Evolutionary conservation across 2,113 vertebrate species (phyloP).

Genomic region (Trogon surrucura): DNA sequence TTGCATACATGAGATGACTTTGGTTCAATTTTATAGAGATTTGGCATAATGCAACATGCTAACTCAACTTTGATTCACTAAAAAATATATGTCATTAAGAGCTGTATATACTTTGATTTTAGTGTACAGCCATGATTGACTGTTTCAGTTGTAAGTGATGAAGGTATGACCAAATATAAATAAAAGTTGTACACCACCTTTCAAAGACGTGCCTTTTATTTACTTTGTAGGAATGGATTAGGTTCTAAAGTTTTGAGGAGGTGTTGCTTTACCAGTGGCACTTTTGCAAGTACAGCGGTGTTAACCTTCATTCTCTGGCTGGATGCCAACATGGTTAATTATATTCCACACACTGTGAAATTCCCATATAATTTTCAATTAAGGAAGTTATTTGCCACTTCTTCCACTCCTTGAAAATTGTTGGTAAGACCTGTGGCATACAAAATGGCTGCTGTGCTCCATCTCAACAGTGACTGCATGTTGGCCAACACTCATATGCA

Average conservation of each 20-base stretch:
- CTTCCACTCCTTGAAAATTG: conserved; percentile 20
- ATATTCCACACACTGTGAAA: conserved; percentile 49
- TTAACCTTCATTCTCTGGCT: conserved; percentile 44
- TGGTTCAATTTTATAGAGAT: conserved; percentile 39
- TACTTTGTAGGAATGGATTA: conserved; percentile 54
- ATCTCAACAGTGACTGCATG: neutral
- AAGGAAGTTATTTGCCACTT: conserved; percentile 57
- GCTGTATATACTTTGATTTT: conserved; percentile 33
- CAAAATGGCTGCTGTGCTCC: conserved; percentile 35
- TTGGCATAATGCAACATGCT: conserved; percentile 35
- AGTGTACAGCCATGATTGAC: conserved; percentile 11
- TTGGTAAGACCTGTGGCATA: neutral
- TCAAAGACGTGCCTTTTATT: conserved; percentile 42
- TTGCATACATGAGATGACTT: conserved; percentile 60
- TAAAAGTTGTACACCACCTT: conserved; percentile 36
- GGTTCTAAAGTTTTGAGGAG: conserved; percentile 43
- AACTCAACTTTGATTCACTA: conserved; percentile 41
- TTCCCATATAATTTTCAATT: conserved; percentile 63
- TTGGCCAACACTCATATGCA: neutral
- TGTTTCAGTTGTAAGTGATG: conserved; percentile 31
- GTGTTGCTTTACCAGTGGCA: conserved; percentile 53
- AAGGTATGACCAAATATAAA: conserved; percentile 53
- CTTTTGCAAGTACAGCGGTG: conserved; percentile 3
- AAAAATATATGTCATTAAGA: conserved; percentile 42
- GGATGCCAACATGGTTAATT: conserved; percentile 55